Conservation (phyloP, 1,140 invertebrate genomes). For the Sarcophaga bullata region DNA sequence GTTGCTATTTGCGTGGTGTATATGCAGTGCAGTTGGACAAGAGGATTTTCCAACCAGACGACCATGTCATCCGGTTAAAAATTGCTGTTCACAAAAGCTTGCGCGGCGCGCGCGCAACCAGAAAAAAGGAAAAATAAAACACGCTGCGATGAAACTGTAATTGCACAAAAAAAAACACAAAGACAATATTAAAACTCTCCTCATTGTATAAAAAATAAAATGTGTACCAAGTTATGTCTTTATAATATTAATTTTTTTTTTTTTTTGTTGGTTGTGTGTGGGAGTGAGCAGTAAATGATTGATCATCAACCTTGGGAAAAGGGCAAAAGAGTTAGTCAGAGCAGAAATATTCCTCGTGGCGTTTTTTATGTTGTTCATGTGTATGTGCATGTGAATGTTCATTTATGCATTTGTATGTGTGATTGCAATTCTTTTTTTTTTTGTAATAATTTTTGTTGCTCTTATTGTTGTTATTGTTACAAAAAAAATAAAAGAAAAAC, state of each 20-base stretch:
- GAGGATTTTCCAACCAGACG: constrained; percentile 40
- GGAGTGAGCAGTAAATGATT: constrained; percentile 23
- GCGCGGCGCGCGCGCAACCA: too few species aligned
- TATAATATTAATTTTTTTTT: too few species aligned
- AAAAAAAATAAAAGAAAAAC: neutral
- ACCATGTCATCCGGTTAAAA: constrained; percentile 36
- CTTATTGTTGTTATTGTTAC: neutral
- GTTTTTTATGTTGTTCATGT: neutral
- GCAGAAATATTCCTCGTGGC: constrained; percentile 36
- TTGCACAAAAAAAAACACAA: neutral
- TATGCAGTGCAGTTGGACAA: neutral
- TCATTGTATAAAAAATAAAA: too few species aligned
- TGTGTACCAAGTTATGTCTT: too few species aligned
- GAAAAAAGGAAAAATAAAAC: too few species aligned
- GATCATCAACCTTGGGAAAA: too few species aligned
- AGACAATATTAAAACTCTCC: too few species aligned
- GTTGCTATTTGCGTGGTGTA: neutral
- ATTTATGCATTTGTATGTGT: too few species aligned
- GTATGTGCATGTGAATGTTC: too few species aligned
- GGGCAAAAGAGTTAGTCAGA: constrained; percentile 41
- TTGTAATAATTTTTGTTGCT: neutral
- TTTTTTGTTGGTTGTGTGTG: too few species aligned
- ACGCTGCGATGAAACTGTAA: too few species aligned
- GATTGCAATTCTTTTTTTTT: too few species aligned
- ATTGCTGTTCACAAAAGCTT: constrained; percentile 9